phyloP scores from a whole-genome alignment of 2,113 vertebrate species.

The Semnornis frantzii region DNA sequence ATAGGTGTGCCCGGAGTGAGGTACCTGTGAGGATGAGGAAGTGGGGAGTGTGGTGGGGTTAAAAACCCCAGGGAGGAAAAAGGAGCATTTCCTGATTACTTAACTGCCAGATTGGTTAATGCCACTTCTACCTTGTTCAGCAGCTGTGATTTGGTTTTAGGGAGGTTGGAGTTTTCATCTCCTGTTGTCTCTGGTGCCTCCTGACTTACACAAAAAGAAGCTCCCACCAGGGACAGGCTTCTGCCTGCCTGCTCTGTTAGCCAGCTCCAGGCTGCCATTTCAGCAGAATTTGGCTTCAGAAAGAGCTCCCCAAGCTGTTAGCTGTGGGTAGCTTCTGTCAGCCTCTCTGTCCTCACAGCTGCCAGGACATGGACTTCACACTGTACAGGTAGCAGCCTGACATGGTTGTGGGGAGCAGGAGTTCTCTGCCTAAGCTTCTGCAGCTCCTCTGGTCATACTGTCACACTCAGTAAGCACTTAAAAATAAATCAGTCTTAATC shows the following conservation, averaged over 20 bases:
- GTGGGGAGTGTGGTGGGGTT: neutral
- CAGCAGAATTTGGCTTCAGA: neutral
- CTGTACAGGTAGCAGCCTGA: neutral
- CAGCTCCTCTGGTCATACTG: neutral
- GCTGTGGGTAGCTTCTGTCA: neutral
- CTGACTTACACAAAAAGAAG: neutral
- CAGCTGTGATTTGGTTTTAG: neutral
- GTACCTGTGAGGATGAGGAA: slow-evolving; percentile 55
- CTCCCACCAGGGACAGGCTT: neutral
- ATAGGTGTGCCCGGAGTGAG: slow-evolving; percentile 42
- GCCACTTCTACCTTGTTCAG: neutral
- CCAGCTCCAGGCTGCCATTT: neutral
- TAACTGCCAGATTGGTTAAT: neutral
- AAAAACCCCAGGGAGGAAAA: slow-evolving; percentile 28
- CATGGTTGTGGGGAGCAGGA: neutral
- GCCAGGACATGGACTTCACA: neutral
- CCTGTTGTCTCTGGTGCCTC: neutral
- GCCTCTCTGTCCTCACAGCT: neutral
- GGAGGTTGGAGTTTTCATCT: fast-evolving
- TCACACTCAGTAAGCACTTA: neutral
- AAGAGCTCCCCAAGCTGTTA: neutral
- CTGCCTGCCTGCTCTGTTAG: neutral
- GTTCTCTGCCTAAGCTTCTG: neutral
- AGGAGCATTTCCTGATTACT: slow-evolving; percentile 24
- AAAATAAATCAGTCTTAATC: neutral